Base-by-base conservation (phyloP, 2,888 invertebrate genomes). In the Sinohyriopsis cumingii region DNA sequence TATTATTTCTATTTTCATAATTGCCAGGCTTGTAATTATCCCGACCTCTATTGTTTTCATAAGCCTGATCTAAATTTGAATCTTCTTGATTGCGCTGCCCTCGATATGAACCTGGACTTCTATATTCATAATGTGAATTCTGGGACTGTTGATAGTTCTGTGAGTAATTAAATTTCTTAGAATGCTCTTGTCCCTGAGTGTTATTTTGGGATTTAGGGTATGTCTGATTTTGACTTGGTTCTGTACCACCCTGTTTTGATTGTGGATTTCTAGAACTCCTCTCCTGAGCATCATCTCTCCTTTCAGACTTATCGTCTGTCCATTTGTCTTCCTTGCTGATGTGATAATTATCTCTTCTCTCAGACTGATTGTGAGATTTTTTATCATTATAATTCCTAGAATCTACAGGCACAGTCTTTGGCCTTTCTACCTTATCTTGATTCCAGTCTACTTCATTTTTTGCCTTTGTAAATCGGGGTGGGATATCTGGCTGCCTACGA, bases 381-480 rank as follows among this genome's bases (percentile, higher is more conserved):
- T 65, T 55, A 33, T 60, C 28, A 33, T 62, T 59, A 61, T 71
- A 65, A 62, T 64, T 45, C 20, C 59, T 63, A 64, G 54, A 64
- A 24, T 76, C 76, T 60, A 63, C 62, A 3, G 67, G 66, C 15
- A 68, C 64, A 53, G 67, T 68, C 63, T 75, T 74, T 63, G 74
- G 61, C 55, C 71, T 65, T 60, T 72, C 69, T 33, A 69, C 70
- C 59, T 67, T 77, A 28, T 55, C 67, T 59, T 69, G 64, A 61
- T 56, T 68, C 73, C 62, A 70, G 53, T 65, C 66, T 62, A 59
- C 57, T 24, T 75, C 75, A n/a, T 69, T 67, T 63, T 72, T 75
- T 66, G 75, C 75, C 59, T 77, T 77, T 33, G 69, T 77, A 64
- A 75, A 78, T 65, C 80, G 69, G 45, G 80, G 76, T 66, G 80